Percentiles rank a stretch among this genome's conserved stretches.
phyloP scores from a whole-genome alignment of 64 coral and sea anemone species.

The Exaiptasia diaphana region DNA sequence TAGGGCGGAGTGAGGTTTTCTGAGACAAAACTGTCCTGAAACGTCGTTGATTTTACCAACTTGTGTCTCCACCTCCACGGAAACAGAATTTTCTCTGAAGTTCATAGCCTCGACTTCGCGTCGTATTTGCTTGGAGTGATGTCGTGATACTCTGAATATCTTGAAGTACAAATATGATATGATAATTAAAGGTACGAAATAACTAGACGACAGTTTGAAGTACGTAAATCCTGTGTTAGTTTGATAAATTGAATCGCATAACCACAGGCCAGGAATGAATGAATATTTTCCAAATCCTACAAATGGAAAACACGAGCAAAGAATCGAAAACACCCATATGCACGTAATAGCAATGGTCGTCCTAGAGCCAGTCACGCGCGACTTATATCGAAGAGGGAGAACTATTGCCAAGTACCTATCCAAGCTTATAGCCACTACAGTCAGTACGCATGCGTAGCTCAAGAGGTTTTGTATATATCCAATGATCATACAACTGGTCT shows the following conservation, averaged over 20 bases:
- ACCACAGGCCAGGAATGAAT: conserved; percentile 56
- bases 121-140: conserved; percentile 80
- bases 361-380: conserved; percentile 50
- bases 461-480: conserved; percentile 71
- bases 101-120: conserved; percentile 55
- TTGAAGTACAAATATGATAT: conserved; percentile 71
- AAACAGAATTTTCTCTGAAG: conserved; percentile 24
- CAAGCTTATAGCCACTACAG: conserved; percentile 71
- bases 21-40: conserved; percentile 70
- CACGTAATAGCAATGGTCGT: conserved; percentile 37
- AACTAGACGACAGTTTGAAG: conserved; percentile 64
- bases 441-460: conserved; percentile 71
- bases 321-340: conserved; percentile 60
- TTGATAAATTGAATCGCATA: conserved; percentile 71
- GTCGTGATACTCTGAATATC: conserved; percentile 59
- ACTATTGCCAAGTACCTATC: conserved; percentile 86
- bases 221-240: conserved; percentile 52
- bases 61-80: not conserved
- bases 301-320: conserved; percentile 69
- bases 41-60: not conserved
- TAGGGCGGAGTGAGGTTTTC: conserved; percentile 74
- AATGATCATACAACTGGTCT: conserved; percentile 45
- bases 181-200: conserved; percentile 53
- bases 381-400: conserved; percentile 71
- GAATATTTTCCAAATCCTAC: conserved; percentile 57